These are phyloP conservation scores for Proisotoma minuta DNA, from an alignment of 2,888 invertebrate species.

Conservation along the genomic window DNA sequence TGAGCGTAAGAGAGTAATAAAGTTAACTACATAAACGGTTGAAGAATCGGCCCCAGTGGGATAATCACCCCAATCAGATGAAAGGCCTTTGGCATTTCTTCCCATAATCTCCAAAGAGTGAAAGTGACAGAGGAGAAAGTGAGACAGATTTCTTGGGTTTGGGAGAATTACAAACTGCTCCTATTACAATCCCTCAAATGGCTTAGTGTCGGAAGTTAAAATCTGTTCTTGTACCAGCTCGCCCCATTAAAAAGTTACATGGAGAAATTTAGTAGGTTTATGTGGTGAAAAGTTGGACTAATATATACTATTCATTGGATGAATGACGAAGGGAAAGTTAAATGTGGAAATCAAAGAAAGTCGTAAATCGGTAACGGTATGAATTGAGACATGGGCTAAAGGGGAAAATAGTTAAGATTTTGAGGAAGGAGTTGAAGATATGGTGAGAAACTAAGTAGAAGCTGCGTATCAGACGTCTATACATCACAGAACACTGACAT, in stretches of 20 bases:
- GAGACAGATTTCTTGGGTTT: not conserved
- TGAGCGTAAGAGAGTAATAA: constrained; percentile 28
- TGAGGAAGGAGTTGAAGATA: constrained; percentile 36
- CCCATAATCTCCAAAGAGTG: constrained; percentile 24
- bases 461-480: constrained; percentile 46
- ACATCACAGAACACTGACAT: constrained; percentile 48
- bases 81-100: constrained; percentile 39
- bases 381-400: constrained; percentile 45
- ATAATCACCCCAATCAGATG: constrained; percentile 37
- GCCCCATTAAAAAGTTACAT: not conserved
- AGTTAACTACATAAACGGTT: constrained; percentile 38
- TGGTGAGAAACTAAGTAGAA: constrained; percentile 15
- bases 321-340: not conserved
- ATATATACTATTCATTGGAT: not conserved
- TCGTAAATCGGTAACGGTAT: constrained; percentile 46
- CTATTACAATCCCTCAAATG: not conserved
- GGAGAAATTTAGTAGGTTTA: not conserved
- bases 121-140: not conserved
- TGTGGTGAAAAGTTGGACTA: not conserved
- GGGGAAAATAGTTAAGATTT: constrained; percentile 47
- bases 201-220: not conserved
- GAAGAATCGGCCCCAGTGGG: constrained; percentile 47
- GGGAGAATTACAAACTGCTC: not conserved
- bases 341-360: constrained; percentile 39
- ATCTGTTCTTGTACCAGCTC: too few relatives aligned